Evolutionary conservation across 2,888 invertebrate genomes (phyloP), one percentile per base, ranked within the genome.

Genomic region (Oxytorus armatus): DNA sequence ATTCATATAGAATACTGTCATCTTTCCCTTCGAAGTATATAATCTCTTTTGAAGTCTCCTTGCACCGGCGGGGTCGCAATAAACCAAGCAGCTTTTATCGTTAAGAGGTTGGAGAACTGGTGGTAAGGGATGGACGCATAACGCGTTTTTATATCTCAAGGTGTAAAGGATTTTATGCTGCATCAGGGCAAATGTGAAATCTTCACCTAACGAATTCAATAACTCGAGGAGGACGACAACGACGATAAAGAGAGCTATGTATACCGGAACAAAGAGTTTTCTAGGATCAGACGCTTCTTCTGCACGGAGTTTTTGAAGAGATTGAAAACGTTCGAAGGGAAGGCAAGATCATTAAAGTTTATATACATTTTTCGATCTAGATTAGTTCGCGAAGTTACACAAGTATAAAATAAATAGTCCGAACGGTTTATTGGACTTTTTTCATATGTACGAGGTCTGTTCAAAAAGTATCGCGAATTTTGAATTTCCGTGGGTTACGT

Each of bases 181-280:
- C 76, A 76, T 85, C 81, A 81, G 81, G 57, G 49, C 65, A 74
- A 77, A 84, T 73, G 77, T 82, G 76, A 82, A 82, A 69, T 72
- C 36, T 82, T 81, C 70, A 69, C 84, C 81, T 85, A 80, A 85
- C 83, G 83, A 86, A 84, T 84, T 83, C 79, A 33, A 80, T 82
- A 83, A 83, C 81, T 82, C 70, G 4, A 23, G 10, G 18, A 44
- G 39, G 63, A 10, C 14, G 14, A 36, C 10, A 36, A 61, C 14
- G 18, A 10, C 5, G 25, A 36, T 36, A 4, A 23, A 49, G 47
- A 53, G 11, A 68, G 16, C 42, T 25, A 16, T 2, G 39, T 1
- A 11, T 29, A 42, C n/a, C n/a, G 36, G 39, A 25, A 61, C 39
- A 25, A 42, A 16, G 51, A n/a, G 39, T 77, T 44, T 74, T 44